Evolutionary conservation across 2,113 vertebrate species (phyloP), one percentile per base, ranked within the genome.

Genomic region (Pachypanchax playfairii): DNA sequence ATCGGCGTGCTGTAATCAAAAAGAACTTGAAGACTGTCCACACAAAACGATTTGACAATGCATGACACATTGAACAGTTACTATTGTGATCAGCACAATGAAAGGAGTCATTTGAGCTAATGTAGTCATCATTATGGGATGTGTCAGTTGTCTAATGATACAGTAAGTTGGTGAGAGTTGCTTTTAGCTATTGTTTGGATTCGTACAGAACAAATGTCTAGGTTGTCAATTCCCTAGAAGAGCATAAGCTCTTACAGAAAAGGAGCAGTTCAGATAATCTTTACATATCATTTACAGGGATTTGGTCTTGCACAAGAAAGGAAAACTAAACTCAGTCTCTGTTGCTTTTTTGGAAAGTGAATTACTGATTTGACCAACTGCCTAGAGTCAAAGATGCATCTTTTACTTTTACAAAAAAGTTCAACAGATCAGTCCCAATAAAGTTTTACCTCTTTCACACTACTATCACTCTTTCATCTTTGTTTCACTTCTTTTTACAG

Each of bases 221-320:
- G 62, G 65, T 75, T 38, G 9, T 8, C 36, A 26, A 18, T 62
- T 74, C 17, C 59, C 46, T 9, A 28, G 28, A 49, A 50, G 44
- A 78, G n/a, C n/a, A n/a, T n/a, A n/a, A n/a, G n/a, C n/a, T 25
- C 25, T 68, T 35, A 53, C 54, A n/a, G n/a, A n/a, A n/a, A n/a
- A n/a, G n/a, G n/a, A n/a, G n/a, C 55, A 62, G 25, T 64, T 75
- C 41, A 59, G 8, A 75, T 60, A 42, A 60, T 82, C 55, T 46
- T 49, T 59, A 22, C 47, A 68, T 77, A 65, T 74, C 17, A 69
- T 77, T 41, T 66, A 6, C 20, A 38, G 13, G 15, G 25, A 20
- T 33, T 41, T 41, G 6, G 4, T 41, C 38, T 33, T 33, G 31
- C 12, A 2, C 31, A 2, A 33, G 12, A 33, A 4, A 2, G 12